A percentile compares a stretch with the other conserved stretches of the same genome.
Evolutionary conservation across 2,113 vertebrate genomes (phyloP).

Genomic region (Coreoperca whiteheadi): DNA sequence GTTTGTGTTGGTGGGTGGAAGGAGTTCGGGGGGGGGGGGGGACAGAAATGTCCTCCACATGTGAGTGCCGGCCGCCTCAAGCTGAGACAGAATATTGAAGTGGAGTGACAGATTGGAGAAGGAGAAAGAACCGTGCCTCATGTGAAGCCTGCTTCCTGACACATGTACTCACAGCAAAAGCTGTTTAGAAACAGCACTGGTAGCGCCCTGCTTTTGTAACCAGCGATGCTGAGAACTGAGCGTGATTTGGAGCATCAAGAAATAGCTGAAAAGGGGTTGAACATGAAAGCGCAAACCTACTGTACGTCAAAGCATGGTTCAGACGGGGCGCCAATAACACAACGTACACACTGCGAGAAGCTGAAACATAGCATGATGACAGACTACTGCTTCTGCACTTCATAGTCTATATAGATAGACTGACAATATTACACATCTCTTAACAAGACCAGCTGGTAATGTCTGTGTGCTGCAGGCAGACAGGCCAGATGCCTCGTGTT

Average conservation of each 20-base stretch:
- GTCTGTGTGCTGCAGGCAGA: not conserved
- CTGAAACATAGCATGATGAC: not conserved
- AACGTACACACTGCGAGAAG: not conserved
- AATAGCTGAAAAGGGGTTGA: conserved; percentile 43
- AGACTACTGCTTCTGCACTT: not conserved
- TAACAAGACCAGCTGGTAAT: not conserved
- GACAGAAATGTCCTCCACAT: conserved; percentile 49
- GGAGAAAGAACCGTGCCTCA: conserved; percentile 40
- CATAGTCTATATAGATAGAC: not conserved
- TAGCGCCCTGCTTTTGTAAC: conserved; percentile 26
- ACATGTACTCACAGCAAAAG: conserved; percentile 56
- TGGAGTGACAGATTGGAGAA: conserved; percentile 58
- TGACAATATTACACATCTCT: not conserved
- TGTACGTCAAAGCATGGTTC: conserved; percentile 44
- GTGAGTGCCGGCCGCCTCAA: conserved; percentile 43
- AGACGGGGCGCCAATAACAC: not conserved
- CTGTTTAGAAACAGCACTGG: conserved; percentile 59
- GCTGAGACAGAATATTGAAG: conserved; percentile 69
- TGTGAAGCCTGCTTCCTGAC: conserved; percentile 59
- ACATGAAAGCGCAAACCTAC: conserved; percentile 52
- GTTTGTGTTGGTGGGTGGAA: conserved; percentile 5
- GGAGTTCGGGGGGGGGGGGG: not conserved
- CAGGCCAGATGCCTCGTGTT: conserved; percentile 22
- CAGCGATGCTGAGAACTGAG: conserved; percentile 43
- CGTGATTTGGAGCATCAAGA: conserved; percentile 44